A percentile compares a stretch with the other conserved stretches of the same genome.
Evolutionary conservation across 2,888 invertebrate genomes (phyloP).

Genomic region (Dryococelus australis): DNA sequence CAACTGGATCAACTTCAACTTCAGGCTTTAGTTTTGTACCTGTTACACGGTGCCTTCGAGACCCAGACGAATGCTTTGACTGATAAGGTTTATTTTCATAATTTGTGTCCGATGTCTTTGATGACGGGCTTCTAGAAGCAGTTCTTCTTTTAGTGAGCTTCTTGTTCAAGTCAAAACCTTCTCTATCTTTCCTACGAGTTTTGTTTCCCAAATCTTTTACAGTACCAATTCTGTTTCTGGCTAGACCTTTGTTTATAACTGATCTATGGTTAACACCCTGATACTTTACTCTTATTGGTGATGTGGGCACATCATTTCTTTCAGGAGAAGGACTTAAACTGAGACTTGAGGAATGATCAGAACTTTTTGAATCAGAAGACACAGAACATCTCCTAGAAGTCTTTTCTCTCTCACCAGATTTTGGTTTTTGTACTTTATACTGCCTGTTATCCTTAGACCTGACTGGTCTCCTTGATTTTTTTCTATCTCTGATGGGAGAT

Average conservation of each 20-base stretch:
- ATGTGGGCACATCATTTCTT: constrained; percentile 21
- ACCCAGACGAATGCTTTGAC: background rate
- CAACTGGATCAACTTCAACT: constrained; percentile 57
- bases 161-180: constrained; percentile 2
- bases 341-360: constrained; percentile 31
- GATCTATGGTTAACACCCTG: constrained; percentile 10
- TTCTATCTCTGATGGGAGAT: background rate
- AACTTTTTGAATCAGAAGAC: constrained; percentile 12
- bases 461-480: background rate
- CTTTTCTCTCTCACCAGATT: background rate
- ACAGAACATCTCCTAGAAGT: background rate
- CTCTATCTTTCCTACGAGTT: background rate
- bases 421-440: background rate
- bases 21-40: background rate
- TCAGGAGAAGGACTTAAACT: constrained; percentile 43
- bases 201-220: constrained; percentile 19
- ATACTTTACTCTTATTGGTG: constrained; percentile 33
- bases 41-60: background rate
- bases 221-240: constrained; percentile 12
- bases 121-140: background rate
- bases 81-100: constrained; percentile 16
- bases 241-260: background rate
- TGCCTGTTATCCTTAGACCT: background rate
- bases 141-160: background rate
- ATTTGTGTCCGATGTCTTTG: background rate